These are phyloP conservation scores for Drosophila quadrilineata DNA, from an alignment of 1,140 invertebrate genomes.

Conservation along the genomic window DNA sequence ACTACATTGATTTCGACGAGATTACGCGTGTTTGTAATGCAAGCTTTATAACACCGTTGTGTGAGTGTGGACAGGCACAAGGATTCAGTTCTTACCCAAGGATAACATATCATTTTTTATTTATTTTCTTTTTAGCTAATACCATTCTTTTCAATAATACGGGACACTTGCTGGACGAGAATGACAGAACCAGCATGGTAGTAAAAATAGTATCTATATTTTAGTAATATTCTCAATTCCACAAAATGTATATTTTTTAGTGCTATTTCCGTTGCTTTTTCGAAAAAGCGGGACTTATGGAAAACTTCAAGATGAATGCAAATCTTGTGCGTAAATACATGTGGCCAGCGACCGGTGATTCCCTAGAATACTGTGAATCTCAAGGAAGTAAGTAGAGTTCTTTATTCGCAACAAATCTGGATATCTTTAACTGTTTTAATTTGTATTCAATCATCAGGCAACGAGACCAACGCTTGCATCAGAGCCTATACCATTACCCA, in stretches of 20 bases:
- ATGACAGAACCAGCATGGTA: slow-evolving; percentile 73
- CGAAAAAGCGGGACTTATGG: slow-evolving; percentile 65
- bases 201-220: background rate
- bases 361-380: slow-evolving; percentile 60
- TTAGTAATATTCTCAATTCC: background rate
- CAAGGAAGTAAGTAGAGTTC: slow-evolving; percentile 60
- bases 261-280: slow-evolving; percentile 75
- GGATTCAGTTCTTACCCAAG: background rate
- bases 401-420: too few species aligned
- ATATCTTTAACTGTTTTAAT: background rate
- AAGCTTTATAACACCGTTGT: slow-evolving; percentile 64
- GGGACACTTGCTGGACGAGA: slow-evolving; percentile 54
- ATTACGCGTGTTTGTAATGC: slow-evolving; percentile 56
- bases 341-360: slow-evolving; percentile 73
- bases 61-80: slow-evolving; percentile 39
- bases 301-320: slow-evolving; percentile 66
- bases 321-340: slow-evolving; percentile 57
- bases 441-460: slow-evolving; percentile 24
- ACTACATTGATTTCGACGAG: slow-evolving; percentile 58
- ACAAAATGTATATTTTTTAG: slow-evolving; percentile 18
- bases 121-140: slow-evolving; percentile 44
- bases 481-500: slow-evolving; percentile 66
- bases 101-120: background rate
- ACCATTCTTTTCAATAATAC: slow-evolving; percentile 63
- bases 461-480: slow-evolving; percentile 59